These are phyloP conservation scores for Dolichotis patagonum DNA, from an alignment of 2,113 vertebrate species.

Conservation along the genomic window DNA sequence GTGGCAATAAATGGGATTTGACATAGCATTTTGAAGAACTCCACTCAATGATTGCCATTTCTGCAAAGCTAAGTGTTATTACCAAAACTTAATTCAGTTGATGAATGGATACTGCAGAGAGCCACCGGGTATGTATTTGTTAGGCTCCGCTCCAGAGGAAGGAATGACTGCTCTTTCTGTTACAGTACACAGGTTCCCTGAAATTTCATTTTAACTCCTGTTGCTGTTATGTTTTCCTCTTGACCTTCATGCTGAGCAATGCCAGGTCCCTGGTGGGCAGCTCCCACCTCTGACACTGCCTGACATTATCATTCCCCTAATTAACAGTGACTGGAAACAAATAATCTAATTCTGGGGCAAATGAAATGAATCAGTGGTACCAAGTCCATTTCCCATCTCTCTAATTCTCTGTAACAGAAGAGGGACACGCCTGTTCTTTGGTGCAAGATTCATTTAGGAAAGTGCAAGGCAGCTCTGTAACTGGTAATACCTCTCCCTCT, in stretches of 20 bases:
- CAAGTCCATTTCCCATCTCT: conserved; percentile 71
- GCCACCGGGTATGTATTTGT: not conserved
- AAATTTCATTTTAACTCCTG: conserved; percentile 38
- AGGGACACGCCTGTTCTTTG: not conserved
- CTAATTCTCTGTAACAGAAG: conserved; percentile 66
- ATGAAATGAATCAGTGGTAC: conserved; percentile 74
- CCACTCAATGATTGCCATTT: not conserved
- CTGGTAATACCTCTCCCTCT: not conserved
- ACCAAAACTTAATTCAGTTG: not conserved
- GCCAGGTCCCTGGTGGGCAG: not conserved
- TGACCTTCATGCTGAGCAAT: conserved; percentile 31
- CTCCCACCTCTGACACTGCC: conserved; percentile 1
- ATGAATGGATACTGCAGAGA: not conserved
- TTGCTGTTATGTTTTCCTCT: conserved; percentile 10
- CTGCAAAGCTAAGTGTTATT: not conserved
- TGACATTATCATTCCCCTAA: conserved; percentile 47
- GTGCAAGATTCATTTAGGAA: conserved; percentile 60
- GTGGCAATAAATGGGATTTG: not conserved
- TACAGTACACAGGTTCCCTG: not conserved
- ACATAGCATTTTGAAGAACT: not conserved
- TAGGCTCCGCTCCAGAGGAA: not conserved
- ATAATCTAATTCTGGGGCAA: conserved; percentile 77
- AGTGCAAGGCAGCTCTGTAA: conserved; percentile 52
- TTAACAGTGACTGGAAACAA: conserved; percentile 80
- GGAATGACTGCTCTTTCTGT: not conserved